phyloP scores from a whole-genome alignment of 1,140 invertebrate species.

The Nylanderia fulva region DNA sequence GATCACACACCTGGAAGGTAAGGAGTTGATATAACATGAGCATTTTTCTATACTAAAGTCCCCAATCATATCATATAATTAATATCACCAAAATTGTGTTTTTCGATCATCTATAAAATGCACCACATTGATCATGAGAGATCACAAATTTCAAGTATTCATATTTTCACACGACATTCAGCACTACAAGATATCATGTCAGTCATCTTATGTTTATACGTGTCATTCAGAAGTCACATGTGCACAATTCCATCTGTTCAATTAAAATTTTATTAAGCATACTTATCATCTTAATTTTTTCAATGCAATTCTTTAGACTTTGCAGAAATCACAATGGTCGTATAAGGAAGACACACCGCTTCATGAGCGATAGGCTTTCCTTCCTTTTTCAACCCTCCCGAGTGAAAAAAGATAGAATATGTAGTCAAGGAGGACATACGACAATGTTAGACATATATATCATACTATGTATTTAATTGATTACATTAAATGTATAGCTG shows the following conservation, averaged over 20 bases:
- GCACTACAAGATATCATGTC: constrained; percentile 3
- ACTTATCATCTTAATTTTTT: constrained; percentile 55
- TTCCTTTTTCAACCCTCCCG: constrained; percentile 59
- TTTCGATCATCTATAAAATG: constrained; percentile 1
- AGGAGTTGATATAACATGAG: constrained; percentile 21
- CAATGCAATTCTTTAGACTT: constrained; percentile 59
- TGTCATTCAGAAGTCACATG: constrained; percentile 36
- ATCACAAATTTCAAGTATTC: constrained; percentile 10
- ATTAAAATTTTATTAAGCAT: constrained; percentile 37
- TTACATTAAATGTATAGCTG: constrained; percentile 22
- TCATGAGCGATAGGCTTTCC: constrained; percentile 56
- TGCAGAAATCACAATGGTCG: constrained; percentile 59
- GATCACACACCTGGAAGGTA: constrained; percentile 83
- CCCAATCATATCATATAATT: background rate
- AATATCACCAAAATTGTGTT: constrained; percentile 4
- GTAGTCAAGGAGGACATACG: constrained; percentile 54
- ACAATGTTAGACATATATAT: constrained; percentile 56
- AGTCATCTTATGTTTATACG: constrained; percentile 22
- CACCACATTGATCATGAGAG: background rate
- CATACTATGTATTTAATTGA: constrained; percentile 52
- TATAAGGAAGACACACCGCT: constrained; percentile 57
- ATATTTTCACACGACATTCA: constrained; percentile 12
- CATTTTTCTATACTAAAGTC: constrained; percentile 18
- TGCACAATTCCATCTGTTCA: constrained; percentile 36
- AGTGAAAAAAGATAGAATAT: constrained; percentile 60